Percentiles rank a stretch among this genome's conserved stretches.
Conservation (phyloP, 2,797 vertebrate genomes). For the Trematomus bernacchii region DNA sequence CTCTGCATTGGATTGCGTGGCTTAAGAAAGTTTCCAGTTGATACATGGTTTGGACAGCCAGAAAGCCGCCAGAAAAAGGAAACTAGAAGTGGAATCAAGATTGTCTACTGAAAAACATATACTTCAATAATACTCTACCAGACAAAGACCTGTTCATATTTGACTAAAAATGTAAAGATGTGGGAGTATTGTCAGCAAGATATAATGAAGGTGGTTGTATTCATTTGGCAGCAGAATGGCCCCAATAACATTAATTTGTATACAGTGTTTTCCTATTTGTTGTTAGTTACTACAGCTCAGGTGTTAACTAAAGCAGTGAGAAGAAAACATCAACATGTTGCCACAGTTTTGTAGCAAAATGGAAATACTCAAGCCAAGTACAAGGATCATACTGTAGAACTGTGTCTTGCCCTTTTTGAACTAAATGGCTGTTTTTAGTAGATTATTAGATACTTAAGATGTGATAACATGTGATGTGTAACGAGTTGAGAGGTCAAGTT, state of each 20-base stretch:
- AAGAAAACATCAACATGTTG: not conserved
- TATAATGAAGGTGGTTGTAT: not conserved
- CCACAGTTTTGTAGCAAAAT: not conserved
- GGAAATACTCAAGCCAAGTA: not conserved
- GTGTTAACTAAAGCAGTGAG: not conserved
- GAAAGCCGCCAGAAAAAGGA: not conserved
- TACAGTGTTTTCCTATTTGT: not conserved
- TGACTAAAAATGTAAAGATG: not conserved
- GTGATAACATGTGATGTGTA: constrained; percentile 14
- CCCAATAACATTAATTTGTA: not conserved
- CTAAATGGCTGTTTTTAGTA: not conserved
- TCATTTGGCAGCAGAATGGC: not conserved
- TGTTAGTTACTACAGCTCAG: not conserved
- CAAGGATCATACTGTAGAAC: not conserved
- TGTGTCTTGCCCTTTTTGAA: constrained; percentile 4
- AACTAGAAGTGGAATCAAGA: not conserved
- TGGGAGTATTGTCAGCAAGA: not conserved
- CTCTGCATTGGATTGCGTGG: constrained; percentile 8
- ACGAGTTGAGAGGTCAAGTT: not conserved
- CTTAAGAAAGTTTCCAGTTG: constrained; percentile 1
- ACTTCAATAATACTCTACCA: not conserved
- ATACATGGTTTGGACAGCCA: constrained; percentile 24
- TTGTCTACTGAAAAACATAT: not conserved
- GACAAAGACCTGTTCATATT: not conserved
- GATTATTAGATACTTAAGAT: constrained; percentile 5